Evolutionary conservation across 2,113 vertebrate genomes (phyloP), one percentile per base, ranked within the genome.

Genomic region (Piliocolobus tephrosceles): DNA sequence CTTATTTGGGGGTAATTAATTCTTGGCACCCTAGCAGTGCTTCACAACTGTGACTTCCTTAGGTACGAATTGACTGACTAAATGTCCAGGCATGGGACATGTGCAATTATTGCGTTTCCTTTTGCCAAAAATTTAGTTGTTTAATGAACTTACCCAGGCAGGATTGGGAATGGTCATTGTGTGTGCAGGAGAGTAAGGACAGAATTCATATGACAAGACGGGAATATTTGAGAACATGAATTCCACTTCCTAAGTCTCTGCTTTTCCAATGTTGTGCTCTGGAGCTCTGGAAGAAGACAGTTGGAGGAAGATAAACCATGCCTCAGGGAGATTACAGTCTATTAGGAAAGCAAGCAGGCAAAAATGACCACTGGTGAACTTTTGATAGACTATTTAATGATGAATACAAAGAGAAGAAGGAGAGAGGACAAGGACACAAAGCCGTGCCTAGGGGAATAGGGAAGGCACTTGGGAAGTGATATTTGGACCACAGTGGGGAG

Each of bases 1-100:
- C 97, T 98, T 97, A 98, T 98, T 98, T 98, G 98, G 96, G 98
- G 98, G 93, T 98, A 98, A 98, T 99, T 98, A 98, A 98, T 98
- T 98, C 95, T 98, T 99, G 98, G 98, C 98, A 97, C n/a, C 30
- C 18, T 50, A 84, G 81, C 87, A 96, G 93, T 83, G 94, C 96
- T 98, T 98, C 97, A 97, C 96, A 98, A 98, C 96, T 96, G 95
- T 98, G 98, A 98, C 98, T 97, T 97, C 95, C 95, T 95, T 91
- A 81, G 68, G 96, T 98, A 97, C 18, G 97, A 98, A 97, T 97
- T 97, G 97, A 97, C 96, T 98, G 98, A 98, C 52, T 32, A 93
- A 97, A 98, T 96, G 93, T 98, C 98, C 96, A 98, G 92, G 90
- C 93, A 97, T 98, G 98, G 91, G 95, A 97, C 87, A 95, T 96